Base-by-base conservation (phyloP, 2,888 invertebrate genomes). In the Choreutis nemorana region DNA sequence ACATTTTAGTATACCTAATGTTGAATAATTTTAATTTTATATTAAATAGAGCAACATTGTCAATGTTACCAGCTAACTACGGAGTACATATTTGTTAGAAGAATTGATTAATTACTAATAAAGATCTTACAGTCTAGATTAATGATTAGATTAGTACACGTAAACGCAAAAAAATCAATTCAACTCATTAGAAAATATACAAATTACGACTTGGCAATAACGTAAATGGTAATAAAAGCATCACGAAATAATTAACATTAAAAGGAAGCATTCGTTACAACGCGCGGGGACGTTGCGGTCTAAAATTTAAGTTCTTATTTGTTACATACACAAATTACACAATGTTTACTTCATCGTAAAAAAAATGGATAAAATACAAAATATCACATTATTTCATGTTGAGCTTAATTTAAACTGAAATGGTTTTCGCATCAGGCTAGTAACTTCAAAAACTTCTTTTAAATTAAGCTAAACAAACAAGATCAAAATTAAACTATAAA, bases 301-400 rank as follows among this genome's bases (percentile, higher is more conserved):
- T 44, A 53, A 58, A 55, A 48, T 48, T 50, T 51, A 56, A 52
- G 49, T 47, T 45, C 42, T 55, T 61, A 62, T 45, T 44, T 52
- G 50, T n/a, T 64, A 65, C 53, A 57, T 64, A 64, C 52, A 56
- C 51, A 50, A 55, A 54, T 56, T 61, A 60, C 64, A 68, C 67
- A 66, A 58, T 55, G 55, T 45, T 46, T 42, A 47, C 43, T 50
- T 62, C 55, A 58, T 55, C 43, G 54, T 54, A 56, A 60, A 65
- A 68, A 63, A 71, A 62, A 58, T 57, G 66, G 64, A 55, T 63
- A 66, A 68, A 70, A 66, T 65, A 68, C 64, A 77, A 77, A 79
- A 79, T 80, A 79, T 80, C 79, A 79, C 80, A 77, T 71, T 66
- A 66, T 72, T 75, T 73, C 61, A 65, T 67, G 78, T 78, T 73